Percentiles rank a stretch among this genome's conserved stretches.
Conservation (phyloP, 2,888 invertebrate genomes). For the Craniophora ligustri region DNA sequence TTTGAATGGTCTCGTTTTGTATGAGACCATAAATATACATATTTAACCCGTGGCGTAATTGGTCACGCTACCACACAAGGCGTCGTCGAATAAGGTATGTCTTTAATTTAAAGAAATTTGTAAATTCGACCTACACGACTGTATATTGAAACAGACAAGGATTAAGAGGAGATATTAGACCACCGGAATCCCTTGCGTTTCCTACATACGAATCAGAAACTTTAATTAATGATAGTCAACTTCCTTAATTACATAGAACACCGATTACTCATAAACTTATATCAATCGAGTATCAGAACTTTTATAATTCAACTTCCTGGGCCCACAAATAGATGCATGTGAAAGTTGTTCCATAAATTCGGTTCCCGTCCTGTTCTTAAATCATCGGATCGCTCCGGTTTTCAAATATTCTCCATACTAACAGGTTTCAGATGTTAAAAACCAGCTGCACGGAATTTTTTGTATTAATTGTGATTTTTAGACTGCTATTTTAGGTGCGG, state of each 20-base stretch:
- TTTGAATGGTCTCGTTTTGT: too few relatives aligned
- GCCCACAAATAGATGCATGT: slow-evolving; percentile 59
- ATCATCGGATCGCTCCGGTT: slow-evolving; percentile 68
- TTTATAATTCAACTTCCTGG: slow-evolving; percentile 61
- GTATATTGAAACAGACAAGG: slow-evolving; percentile 20
- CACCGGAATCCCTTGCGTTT: slow-evolving; percentile 33
- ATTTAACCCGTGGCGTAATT: too few relatives aligned
- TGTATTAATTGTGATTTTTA: slow-evolving; percentile 40
- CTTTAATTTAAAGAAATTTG: too few relatives aligned
- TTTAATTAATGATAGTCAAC: slow-evolving; percentile 6
- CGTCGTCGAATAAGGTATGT: too few relatives aligned
- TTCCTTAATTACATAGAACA: slow-evolving; percentile 30
- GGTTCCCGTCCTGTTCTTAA: slow-evolving; percentile 71
- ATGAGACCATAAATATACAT: too few relatives aligned
- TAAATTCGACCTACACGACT: too few relatives aligned
- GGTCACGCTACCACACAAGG: too few relatives aligned
- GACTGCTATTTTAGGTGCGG: slow-evolving; percentile 35
- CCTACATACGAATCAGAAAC: slow-evolving; percentile 18
- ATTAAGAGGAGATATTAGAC: slow-evolving; percentile 17
- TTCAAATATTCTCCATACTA: slow-evolving; percentile 63
- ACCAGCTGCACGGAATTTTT: slow-evolving; percentile 46
- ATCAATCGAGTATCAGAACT: slow-evolving; percentile 29
- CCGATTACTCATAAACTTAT: slow-evolving; percentile 33
- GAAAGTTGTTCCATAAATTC: slow-evolving; percentile 77
- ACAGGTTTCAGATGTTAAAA: slow-evolving; percentile 63